Percentiles rank a stretch among this genome's conserved stretches.
Evolutionary conservation across 1,140 invertebrate species (phyloP).

Genomic region (Cardiocondyla obscurior): DNA sequence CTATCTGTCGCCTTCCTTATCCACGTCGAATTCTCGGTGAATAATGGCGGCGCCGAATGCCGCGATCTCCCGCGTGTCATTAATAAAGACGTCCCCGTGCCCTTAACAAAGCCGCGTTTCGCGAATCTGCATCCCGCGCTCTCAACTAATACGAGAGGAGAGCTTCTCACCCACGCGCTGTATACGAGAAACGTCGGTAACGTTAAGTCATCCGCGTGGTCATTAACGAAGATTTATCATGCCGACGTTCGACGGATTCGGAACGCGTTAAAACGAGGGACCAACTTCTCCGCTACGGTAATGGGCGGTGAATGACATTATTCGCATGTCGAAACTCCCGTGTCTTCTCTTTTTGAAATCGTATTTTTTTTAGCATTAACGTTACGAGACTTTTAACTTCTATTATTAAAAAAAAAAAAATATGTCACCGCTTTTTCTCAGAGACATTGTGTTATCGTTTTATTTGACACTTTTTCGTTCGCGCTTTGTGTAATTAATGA

Average conservation of each 20-base stretch:
- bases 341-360: not conserved
- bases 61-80: slow-evolving; percentile 46
- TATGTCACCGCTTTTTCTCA: not conserved
- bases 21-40: slow-evolving; percentile 43
- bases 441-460: not conserved
- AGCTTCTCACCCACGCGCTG: not conserved
- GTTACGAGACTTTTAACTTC: not conserved
- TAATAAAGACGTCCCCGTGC: slow-evolving; percentile 55
- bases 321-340: slow-evolving; percentile 6
- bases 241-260: slow-evolving; percentile 45
- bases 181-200: slow-evolving; percentile 38
- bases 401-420: not conserved
- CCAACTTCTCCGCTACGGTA: slow-evolving; percentile 21
- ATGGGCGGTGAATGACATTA: slow-evolving; percentile 44
- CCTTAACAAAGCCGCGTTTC: slow-evolving; percentile 49
- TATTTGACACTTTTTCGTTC: not conserved
- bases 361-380: too few species aligned
- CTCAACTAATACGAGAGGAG: slow-evolving; percentile 24
- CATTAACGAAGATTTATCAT: slow-evolving; percentile 55
- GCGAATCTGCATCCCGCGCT: slow-evolving; percentile 36
- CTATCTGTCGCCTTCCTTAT: not conserved
- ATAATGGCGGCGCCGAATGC: slow-evolving; percentile 55
- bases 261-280: slow-evolving; percentile 33
- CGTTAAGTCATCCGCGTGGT: not conserved
- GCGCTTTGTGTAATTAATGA: not conserved